Percentiles rank a stretch among this genome's conserved stretches.
These are phyloP conservation scores for Acronicta leporina DNA, from an alignment of 2,888 invertebrate genomes.

Conservation along the genomic window DNA sequence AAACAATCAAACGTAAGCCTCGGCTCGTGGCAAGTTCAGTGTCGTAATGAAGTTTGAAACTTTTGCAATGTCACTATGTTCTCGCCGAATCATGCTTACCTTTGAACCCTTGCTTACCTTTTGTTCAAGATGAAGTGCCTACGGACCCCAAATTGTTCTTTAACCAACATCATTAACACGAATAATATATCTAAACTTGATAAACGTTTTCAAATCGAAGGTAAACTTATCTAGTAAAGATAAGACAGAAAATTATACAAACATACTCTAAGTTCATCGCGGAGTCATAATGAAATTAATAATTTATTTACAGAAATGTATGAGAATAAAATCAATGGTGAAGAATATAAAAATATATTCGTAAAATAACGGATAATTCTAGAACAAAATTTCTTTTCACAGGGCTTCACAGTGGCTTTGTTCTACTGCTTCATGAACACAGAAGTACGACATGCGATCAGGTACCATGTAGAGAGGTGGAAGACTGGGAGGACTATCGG, in stretches of 20 bases:
- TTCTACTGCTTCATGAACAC: slow-evolving; percentile 98
- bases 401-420: slow-evolving; percentile 97
- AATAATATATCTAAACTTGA: too few relatives aligned
- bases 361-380: too few relatives aligned
- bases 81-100: slow-evolving; percentile 33
- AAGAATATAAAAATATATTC: too few relatives aligned
- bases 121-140: slow-evolving; percentile 6
- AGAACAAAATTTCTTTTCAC: slow-evolving; percentile 30
- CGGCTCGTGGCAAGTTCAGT: slow-evolving; percentile 32
- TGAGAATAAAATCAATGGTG: too few relatives aligned
- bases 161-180: too few relatives aligned
- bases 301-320: too few relatives aligned
- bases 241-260: too few relatives aligned
- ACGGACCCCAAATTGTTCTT: neutral
- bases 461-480: slow-evolving; percentile 95
- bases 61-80: slow-evolving; percentile 32
- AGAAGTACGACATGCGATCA: slow-evolving; percentile 95
- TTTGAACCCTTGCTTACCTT: slow-evolving; percentile 27
- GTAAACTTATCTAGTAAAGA: too few relatives aligned
- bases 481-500: slow-evolving; percentile 91
- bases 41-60: slow-evolving; percentile 54
- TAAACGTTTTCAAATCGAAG: too few relatives aligned
- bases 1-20: slow-evolving; percentile 45
- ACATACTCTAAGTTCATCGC: too few relatives aligned
- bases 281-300: too few relatives aligned